Conservation (phyloP, 30 jellyfish, hydroid and myxozoan species). For the Cassiopea xamachana region DNA sequence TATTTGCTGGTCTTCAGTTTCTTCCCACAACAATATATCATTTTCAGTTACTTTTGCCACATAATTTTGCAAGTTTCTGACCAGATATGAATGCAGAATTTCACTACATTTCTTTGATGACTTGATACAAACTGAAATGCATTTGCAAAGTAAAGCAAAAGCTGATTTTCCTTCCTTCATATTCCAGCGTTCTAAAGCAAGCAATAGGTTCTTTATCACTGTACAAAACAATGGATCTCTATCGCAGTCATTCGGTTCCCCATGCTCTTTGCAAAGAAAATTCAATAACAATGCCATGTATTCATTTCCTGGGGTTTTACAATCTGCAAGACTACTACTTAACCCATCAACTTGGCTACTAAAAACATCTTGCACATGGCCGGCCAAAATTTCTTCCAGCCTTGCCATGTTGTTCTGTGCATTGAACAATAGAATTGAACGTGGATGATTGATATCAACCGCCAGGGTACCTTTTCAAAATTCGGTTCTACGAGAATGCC, state of each 20-base stretch:
- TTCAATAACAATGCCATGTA: not conserved
- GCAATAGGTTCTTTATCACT: not conserved
- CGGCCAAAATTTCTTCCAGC: not conserved
- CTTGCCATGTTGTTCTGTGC: not conserved
- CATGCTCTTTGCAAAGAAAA: not conserved
- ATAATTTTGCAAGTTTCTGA: not conserved
- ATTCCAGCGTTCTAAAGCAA: not conserved
- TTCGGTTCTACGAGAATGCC: too few species aligned
- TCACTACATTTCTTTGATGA: not conserved
- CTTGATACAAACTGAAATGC: constrained; percentile 1
- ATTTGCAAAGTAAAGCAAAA: constrained; percentile 3
- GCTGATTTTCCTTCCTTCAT: not conserved
- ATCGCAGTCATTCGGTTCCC: not conserved
- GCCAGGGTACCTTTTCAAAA: too few species aligned
- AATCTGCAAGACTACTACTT: constrained; percentile 3
- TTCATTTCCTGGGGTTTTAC: constrained; percentile 10
- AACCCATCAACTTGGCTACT: not conserved
- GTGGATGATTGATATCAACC: too few species aligned
- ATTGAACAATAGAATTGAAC: too few species aligned
- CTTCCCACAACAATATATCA: not conserved
- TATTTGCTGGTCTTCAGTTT: not conserved
- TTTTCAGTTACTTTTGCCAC: not conserved
- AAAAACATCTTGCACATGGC: not conserved
- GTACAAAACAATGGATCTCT: not conserved
- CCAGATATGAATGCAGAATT: not conserved